Evolutionary conservation across 1,140 invertebrate genomes (phyloP), one percentile per base, ranked within the genome.

Genomic region (Galendromus occidentalis): DNA sequence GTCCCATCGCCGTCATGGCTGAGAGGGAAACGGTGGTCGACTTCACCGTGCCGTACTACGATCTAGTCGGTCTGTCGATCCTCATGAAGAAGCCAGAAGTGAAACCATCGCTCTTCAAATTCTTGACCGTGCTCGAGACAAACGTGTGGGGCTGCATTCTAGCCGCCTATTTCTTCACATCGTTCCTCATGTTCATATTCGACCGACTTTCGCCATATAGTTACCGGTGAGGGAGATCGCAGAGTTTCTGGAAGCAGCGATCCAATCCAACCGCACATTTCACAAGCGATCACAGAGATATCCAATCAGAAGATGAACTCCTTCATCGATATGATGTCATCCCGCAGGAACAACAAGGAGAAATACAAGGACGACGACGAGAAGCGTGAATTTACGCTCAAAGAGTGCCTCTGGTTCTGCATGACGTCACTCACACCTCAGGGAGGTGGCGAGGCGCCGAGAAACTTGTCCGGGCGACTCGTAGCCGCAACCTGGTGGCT

Each of bases 361-460:
- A 91, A 91, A 71, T 94, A 92, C 73, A 87, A 87, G 74, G 84
- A 92, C 69, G 91, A 94, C 66, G 87, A 91, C 66, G 92, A 96
- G 73, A 94, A 95, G 72, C 77, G 93, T 17, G 87, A 93, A 71
- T 98, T 98, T 71, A 92, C 86, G 22, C 76, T 97, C 1, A 95
- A 95, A 72, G 93, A 97, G 76, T 94, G 91, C 73, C 79, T 97
- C 0, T 97, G 94, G 93, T 98, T 98, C 75, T 97, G 93, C 72
- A 96, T 98, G 91, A 97, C 92, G 22, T 96, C 91, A 0, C 74
- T 97, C 7, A 97, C 92, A 0, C 92, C 92, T 0, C 92, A 96
- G 79, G 82, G 90, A 0, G 91, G 91, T 2, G 93, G 93, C 0
- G 93, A 98, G 76, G 93, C 93, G 0, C 94, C 94, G 0, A 91